phyloP scores from a whole-genome alignment of 2,888 invertebrate genomes.

The Monoplex corrugatus region DNA sequence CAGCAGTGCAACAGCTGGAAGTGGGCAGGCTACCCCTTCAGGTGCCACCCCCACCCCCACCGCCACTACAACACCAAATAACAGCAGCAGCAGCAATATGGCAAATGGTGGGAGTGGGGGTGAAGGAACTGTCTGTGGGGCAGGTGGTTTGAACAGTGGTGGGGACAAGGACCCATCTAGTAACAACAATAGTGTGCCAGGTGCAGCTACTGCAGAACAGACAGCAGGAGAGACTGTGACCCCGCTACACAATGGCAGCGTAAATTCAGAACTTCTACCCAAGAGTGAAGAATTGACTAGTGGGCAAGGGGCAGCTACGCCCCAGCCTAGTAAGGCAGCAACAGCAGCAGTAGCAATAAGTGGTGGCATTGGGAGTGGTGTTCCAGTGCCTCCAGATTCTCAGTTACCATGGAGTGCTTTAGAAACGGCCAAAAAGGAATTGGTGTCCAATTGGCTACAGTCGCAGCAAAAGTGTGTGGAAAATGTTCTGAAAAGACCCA shows the following conservation, averaged over 20 bases:
- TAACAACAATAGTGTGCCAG: slow-evolving; percentile 23
- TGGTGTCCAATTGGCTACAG: slow-evolving; percentile 73
- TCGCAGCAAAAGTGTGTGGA: slow-evolving; percentile 65
- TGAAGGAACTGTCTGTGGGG: background rate
- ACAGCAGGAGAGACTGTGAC: slow-evolving; percentile 19
- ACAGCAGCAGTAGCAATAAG: background rate
- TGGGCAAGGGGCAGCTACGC: slow-evolving; percentile 17
- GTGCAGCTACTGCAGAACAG: slow-evolving; percentile 24
- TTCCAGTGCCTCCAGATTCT: slow-evolving; percentile 46
- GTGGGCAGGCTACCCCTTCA: background rate
- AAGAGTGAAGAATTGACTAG: slow-evolving; percentile 44
- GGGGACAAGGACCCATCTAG: slow-evolving; percentile 27
- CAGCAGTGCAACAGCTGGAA: background rate
- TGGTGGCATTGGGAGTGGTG: slow-evolving; percentile 42
- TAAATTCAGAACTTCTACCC: slow-evolving; percentile 45
- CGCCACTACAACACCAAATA: background rate
- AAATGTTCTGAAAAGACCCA: slow-evolving; percentile 87
- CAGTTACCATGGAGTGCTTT: slow-evolving; percentile 57
- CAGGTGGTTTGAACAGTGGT: background rate
- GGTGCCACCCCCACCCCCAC: background rate
- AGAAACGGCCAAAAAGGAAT: slow-evolving; percentile 66
- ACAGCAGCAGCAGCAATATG: background rate
- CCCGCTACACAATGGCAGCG: slow-evolving; percentile 44
- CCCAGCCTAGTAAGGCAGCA: slow-evolving; percentile 38
- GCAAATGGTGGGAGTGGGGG: background rate